phyloP scores from a whole-genome alignment of 2,888 invertebrate genomes.

The Pseudococcus jackbeardsleyi region DNA sequence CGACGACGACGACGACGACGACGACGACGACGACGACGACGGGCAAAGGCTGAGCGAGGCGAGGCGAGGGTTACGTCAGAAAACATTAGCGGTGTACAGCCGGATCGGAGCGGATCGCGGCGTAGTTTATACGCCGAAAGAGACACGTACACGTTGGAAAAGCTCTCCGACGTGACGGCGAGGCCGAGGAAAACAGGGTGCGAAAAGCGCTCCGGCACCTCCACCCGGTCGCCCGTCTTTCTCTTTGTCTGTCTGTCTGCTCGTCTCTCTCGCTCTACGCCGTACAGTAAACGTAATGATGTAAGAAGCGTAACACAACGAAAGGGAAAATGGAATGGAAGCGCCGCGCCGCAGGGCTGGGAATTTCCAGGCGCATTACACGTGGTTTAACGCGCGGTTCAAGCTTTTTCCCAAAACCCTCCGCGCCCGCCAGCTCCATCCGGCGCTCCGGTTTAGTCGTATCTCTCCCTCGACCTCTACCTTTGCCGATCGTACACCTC shows the following conservation, averaged over 20 bases:
- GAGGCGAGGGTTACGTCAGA: constrained; percentile 6
- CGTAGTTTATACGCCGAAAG: constrained; percentile 30
- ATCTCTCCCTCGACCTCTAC: background rate
- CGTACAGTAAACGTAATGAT: constrained; percentile 57
- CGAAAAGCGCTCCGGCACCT: background rate
- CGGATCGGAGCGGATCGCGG: background rate
- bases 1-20: background rate
- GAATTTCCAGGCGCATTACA: constrained; percentile 62
- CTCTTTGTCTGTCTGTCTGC: background rate
- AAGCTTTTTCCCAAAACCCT: background rate
- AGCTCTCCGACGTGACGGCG: background rate
- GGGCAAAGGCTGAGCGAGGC: background rate
- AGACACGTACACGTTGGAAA: constrained; percentile 20
- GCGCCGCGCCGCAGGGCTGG: background rate
- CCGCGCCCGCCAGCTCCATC: background rate
- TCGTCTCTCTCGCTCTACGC: background rate
- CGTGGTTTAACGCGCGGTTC: constrained; percentile 64
- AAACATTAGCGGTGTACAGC: constrained; percentile 36
- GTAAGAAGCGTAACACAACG: constrained; percentile 56
- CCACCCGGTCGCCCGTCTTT: background rate
- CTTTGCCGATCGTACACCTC: background rate
- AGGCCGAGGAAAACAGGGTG: constrained; percentile 2
- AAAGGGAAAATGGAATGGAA: constrained; percentile 31
- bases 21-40: background rate
- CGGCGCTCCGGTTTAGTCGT: background rate